These are phyloP conservation scores for Oryzias melastigma DNA, from an alignment of 2,113 vertebrate genomes.

Conservation along the genomic window DNA sequence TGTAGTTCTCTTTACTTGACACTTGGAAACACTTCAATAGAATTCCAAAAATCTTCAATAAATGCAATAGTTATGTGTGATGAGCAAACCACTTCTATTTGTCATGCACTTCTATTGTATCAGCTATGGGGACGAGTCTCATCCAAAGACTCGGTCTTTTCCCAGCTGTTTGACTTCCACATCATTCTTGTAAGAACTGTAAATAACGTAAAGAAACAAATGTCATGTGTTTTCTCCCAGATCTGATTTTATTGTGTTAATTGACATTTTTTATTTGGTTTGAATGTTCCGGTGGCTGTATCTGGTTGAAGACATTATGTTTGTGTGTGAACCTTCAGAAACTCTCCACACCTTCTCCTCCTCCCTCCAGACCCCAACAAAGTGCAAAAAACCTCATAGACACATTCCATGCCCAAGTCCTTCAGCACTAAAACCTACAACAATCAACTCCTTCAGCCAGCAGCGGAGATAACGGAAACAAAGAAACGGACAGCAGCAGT, in stretches of 20 bases:
- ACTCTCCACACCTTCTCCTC: slow-evolving; percentile 4
- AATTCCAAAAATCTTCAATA: too few species aligned
- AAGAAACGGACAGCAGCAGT: slow-evolving; percentile 5
- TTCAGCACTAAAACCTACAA: neutral
- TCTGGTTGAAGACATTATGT: slow-evolving; percentile 38
- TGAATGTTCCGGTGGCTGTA: slow-evolving; percentile 25
- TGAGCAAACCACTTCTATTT: neutral
- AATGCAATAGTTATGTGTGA: neutral
- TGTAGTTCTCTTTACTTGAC: too few species aligned
- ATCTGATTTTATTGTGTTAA: slow-evolving; percentile 51
- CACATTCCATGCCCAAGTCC: neutral
- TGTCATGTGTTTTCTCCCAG: slow-evolving; percentile 16
- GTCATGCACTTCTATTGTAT: too few species aligned
- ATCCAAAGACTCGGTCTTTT: neutral
- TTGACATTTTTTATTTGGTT: slow-evolving; percentile 18
- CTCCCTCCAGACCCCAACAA: slow-evolving; percentile 18
- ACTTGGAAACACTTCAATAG: too few species aligned
- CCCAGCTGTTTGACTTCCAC: neutral
- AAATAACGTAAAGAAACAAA: neutral
- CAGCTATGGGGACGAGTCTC: too few species aligned
- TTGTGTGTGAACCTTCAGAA: slow-evolving; percentile 38
- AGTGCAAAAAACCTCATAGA: slow-evolving; percentile 26
- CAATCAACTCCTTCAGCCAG: slow-evolving; percentile 1
- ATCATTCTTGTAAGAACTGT: neutral
- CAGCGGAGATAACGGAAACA: slow-evolving; percentile 47